Evolutionary conservation across 2,888 invertebrate genomes (phyloP).

Genomic region (Hyposoter didymator): DNA sequence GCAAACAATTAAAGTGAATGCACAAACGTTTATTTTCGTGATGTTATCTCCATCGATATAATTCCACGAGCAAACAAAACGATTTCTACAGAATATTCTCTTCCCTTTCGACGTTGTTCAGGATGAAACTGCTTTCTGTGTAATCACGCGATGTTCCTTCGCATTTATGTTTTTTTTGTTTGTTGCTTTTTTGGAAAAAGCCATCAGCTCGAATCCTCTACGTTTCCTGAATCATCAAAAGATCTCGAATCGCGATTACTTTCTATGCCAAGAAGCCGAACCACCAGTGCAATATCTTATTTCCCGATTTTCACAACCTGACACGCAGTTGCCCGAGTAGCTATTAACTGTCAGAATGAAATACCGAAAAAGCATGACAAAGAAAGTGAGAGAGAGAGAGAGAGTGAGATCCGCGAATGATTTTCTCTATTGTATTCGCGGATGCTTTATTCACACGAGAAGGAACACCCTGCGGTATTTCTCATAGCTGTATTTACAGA

Average conservation of each 20-base stretch:
- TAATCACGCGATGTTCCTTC: not conserved
- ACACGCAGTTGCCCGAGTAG: constrained; percentile 26
- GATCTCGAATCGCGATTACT: constrained; percentile 40
- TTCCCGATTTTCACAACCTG: constrained; percentile 43
- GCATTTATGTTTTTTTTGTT: not conserved
- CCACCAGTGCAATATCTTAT: constrained; percentile 23
- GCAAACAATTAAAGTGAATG: not conserved
- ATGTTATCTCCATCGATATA: not conserved
- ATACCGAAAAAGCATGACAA: constrained; percentile 29
- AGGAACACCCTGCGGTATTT: constrained; percentile 37
- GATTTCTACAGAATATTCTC: not conserved
- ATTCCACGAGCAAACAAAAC: not conserved
- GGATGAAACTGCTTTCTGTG: not conserved
- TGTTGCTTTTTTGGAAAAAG: not conserved
- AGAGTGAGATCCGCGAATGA: constrained; percentile 30
- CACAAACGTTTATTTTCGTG: not conserved
- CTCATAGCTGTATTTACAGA: constrained; percentile 25
- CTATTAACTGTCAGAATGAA: constrained; percentile 46
- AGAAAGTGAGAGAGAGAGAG: not conserved
- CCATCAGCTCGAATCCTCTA: constrained; percentile 13
- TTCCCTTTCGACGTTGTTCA: not conserved
- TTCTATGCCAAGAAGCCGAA: constrained; percentile 16
- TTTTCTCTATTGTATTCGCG: constrained; percentile 57
- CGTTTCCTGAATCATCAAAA: constrained; percentile 22
- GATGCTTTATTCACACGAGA: constrained; percentile 55